A percentile compares a stretch with the other conserved stretches of the same genome.
Evolutionary conservation across 37 sponge, comb jelly and placozoan species (phyloP).

Genomic region (Cladorhizidae sp.): DNA sequence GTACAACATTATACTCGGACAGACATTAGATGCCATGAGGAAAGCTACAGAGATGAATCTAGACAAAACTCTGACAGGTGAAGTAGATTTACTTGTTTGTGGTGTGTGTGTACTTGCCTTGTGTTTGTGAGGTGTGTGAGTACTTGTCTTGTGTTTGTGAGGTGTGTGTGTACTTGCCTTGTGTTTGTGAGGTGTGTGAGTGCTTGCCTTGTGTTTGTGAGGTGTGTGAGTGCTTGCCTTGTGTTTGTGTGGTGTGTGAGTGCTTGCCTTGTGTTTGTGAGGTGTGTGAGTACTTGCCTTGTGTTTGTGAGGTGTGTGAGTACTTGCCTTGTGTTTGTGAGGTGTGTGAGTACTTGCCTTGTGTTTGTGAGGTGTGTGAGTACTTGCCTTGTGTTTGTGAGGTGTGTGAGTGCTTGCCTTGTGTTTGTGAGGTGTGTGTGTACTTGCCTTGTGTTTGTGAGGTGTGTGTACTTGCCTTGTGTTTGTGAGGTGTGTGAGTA

Average conservation of each 20-base stretch:
- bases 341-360: background rate
- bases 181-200: no score
- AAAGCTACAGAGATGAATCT: conserved; percentile 81
- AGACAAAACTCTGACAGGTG: conserved; percentile 71
- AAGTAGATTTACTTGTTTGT: background rate
- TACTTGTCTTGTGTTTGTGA: background rate
- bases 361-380: background rate
- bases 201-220: no score
- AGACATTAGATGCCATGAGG: conserved; percentile 73
- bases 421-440: no score
- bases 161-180: background rate
- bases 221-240: background rate
- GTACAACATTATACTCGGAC: no score
- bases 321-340: background rate
- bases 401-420: background rate
- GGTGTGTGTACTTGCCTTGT: background rate
- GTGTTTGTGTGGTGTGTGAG: background rate
- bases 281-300: background rate
- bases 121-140: background rate
- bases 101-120: background rate
- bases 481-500: no score
- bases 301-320: background rate
- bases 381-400: background rate
- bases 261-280: background rate
- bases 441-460: no score